These are phyloP conservation scores for Habrosyne pyritoides DNA, from an alignment of 2,888 invertebrate species.

Conservation along the genomic window DNA sequence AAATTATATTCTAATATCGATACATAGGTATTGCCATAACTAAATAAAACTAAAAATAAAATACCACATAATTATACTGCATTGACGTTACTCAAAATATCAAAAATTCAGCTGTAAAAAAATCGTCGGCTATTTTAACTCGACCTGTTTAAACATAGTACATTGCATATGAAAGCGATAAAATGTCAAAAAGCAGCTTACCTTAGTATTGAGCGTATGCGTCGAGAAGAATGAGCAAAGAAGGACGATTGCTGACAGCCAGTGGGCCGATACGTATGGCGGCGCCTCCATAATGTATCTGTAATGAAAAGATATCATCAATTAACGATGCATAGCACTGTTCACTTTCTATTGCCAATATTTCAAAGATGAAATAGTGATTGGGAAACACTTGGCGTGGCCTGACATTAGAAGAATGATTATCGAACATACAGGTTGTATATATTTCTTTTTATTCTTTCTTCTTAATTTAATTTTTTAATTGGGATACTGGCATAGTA, in stretches of 20 bases:
- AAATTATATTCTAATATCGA: no score
- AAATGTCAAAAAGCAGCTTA: constrained; percentile 37
- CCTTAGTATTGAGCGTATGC: constrained; percentile 72
- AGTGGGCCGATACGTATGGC: constrained; percentile 63
- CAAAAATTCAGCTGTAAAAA: no score
- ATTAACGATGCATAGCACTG: constrained; percentile 8
- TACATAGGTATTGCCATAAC: no score
- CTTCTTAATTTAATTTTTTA: no score
- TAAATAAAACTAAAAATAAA: no score
- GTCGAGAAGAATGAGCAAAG: constrained; percentile 71
- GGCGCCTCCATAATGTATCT: constrained; percentile 73
- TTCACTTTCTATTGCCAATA: neutral
- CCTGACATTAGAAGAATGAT: neutral
- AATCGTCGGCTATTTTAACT: no score
- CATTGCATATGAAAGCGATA: neutral
- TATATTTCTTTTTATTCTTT: no score
- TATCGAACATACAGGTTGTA: neutral
- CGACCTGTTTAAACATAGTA: neutral
- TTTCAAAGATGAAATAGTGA: neutral
- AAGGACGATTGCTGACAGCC: constrained; percentile 71
- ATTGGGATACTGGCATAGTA: no score
- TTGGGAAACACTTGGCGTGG: neutral
- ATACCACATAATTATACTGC: no score
- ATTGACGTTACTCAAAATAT: no score
- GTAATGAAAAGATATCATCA: constrained; percentile 31